Percentiles rank a stretch among this genome's conserved stretches.
Evolutionary conservation across 2,113 vertebrate species (phyloP).

Genomic region (Numida meleagris): DNA sequence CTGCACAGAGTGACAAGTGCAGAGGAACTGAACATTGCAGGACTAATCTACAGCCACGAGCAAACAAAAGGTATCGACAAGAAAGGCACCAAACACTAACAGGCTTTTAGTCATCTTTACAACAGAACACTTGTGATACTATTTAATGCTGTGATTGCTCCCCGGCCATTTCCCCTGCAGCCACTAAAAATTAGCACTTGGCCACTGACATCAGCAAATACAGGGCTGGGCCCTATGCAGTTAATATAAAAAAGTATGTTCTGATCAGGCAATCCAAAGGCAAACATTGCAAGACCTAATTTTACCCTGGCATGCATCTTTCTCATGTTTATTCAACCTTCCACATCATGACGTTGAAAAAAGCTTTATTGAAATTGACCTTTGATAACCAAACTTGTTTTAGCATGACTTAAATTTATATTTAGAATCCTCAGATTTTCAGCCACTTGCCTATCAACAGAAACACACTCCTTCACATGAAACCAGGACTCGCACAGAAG

Average conservation of each 20-base stretch:
- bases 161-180: background rate
- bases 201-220: background rate
- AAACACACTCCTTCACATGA: background rate
- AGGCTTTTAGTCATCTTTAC: background rate
- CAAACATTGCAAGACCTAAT: background rate
- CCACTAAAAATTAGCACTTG: background rate
- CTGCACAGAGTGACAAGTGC: background rate
- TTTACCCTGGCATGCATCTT: background rate
- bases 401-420: background rate
- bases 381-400: background rate
- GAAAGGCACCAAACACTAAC: background rate
- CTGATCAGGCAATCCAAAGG: background rate
- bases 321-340: conserved; percentile 1
- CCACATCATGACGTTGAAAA: background rate
- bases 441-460: background rate
- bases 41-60: background rate
- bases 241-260: background rate
- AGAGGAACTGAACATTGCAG: background rate
- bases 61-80: background rate
- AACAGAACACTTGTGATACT: background rate
- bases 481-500: background rate
- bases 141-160: background rate
- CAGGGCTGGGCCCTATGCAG: background rate
- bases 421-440: conserved; percentile 16
- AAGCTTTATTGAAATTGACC: background rate